A percentile compares a stretch with the other conserved stretches of the same genome.
These are phyloP conservation scores for Leptonema lineaticorne DNA, from an alignment of 1,140 invertebrate species.

Conservation along the genomic window DNA sequence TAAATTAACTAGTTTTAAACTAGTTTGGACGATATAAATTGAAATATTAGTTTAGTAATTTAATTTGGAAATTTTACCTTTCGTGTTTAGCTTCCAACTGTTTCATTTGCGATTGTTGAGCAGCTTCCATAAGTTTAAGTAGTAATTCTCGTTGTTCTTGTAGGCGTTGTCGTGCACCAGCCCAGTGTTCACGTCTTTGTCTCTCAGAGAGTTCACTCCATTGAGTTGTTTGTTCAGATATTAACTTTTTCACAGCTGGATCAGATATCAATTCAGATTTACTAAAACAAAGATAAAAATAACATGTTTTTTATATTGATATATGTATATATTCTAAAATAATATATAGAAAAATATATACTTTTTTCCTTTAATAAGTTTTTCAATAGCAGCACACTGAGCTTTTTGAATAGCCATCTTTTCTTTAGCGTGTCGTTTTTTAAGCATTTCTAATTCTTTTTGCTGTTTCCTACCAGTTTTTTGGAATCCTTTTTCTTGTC, in stretches of 20 bases:
- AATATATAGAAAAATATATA: constrained; percentile 52
- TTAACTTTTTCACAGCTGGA: constrained; percentile 74
- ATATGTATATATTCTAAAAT: neutral
- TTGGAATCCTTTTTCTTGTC: constrained; percentile 89
- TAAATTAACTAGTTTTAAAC: no score
- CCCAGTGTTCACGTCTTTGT: constrained; percentile 92
- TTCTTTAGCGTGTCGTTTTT: constrained; percentile 94
- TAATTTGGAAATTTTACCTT: no score
- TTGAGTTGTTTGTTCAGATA: constrained; percentile 87
- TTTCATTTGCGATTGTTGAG: constrained; percentile 86
- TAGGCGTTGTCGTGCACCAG: constrained; percentile 78
- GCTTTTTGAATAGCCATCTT: constrained; percentile 87
- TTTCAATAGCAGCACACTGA: constrained; percentile 94
- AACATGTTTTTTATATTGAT: neutral
- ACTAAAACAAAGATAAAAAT: constrained; percentile 50
- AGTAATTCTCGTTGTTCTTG: constrained; percentile 83
- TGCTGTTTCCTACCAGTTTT: constrained; percentile 96
- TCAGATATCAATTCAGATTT: constrained; percentile 80
- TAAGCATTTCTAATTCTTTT: constrained; percentile 90
- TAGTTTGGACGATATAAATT: no score
- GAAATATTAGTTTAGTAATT: neutral
- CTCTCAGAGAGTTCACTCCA: constrained; percentile 90
- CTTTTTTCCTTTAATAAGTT: constrained; percentile 91
- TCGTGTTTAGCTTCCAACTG: constrained; percentile 88
- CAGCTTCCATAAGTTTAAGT: constrained; percentile 80